Base-by-base conservation (phyloP, 2,888 invertebrate species). In the Yponomeuta malinellus region DNA sequence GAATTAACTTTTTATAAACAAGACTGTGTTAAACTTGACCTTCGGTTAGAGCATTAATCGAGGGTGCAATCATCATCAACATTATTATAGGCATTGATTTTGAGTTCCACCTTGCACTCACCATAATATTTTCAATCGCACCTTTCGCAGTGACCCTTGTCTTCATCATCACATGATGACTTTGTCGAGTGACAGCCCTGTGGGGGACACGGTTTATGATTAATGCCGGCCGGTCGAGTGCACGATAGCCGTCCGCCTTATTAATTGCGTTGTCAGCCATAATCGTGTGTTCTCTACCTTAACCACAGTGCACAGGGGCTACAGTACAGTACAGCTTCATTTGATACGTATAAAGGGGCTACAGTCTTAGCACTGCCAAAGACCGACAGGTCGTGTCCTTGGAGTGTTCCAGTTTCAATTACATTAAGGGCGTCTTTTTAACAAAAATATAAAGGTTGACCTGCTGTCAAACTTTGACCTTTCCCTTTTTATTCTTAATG, bases 191-290 rank as follows among this genome's bases (percentile, higher is more conserved):
- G 65, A 33, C 65, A 65, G 65, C 65, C 64, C 12, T 65, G 43
- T 59, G 43, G 48, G 48, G 68, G 48, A 48, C 23, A 43, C n/a
- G 63, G 23, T 59, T 86, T 89, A 90, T 90, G 90, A 90, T 90
- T 90, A 90, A 90, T 90, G 87, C 88, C 85, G 87, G 85, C 82
- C 15, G 86, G 89, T 88, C 85, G 89, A 89, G 90, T 89, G 90
- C 88, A 87, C 90, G 88, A 88, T 89, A 88, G 87, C 89, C 89
- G 87, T 89, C 89, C 88, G 87, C 89, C 89, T 90, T 90, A 90
- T 90, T 90, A 90, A 90, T 90, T 90, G 90, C 89, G 89, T 72
- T 89, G 90, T 90, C 90, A 89, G 83, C 82, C 80, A 85, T 88
- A 88, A 88, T 89, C 89, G 86, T 87, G 82, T 82, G 85, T 86